Evolutionary conservation across 2,888 invertebrate genomes (phyloP).

Genomic region (Chymomyza amoena): DNA sequence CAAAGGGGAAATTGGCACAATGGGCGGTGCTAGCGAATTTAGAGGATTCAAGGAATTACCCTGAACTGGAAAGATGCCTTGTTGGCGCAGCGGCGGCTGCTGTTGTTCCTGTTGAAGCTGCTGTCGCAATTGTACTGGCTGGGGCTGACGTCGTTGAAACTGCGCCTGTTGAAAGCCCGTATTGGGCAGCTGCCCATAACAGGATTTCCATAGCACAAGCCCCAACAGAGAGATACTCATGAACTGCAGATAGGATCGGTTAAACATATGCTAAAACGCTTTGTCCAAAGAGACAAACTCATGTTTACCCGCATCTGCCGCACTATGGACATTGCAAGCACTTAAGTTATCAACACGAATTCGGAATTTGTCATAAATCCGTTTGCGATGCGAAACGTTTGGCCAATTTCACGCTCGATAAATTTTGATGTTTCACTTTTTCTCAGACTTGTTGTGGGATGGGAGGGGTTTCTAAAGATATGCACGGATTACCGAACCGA

Average conservation of each 20-base stretch:
- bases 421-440: conserved; percentile 59
- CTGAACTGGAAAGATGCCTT: conserved; percentile 55
- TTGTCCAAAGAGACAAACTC: not conserved
- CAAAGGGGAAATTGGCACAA: conserved; percentile 42
- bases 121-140: conserved; percentile 43
- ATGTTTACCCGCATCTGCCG: conserved; percentile 43
- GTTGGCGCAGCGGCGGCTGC: conserved; percentile 44
- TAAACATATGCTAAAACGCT: not conserved
- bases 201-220: conserved; percentile 18
- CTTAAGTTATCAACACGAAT: conserved; percentile 56
- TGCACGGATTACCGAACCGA: not conserved
- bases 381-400: conserved; percentile 34
- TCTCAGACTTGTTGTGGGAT: too few species aligned
- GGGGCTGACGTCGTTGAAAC: conserved; percentile 67
- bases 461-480: not conserved
- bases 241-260: conserved; percentile 10
- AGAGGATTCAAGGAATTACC: conserved; percentile 38
- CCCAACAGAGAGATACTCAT: conserved; percentile 19
- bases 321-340: conserved; percentile 36
- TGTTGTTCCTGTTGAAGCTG: conserved; percentile 56
- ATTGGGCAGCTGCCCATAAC: conserved; percentile 47
- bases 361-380: conserved; percentile 55
- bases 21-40: conserved; percentile 48
- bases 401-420: conserved; percentile 71
- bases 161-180: conserved; percentile 69